Percentiles rank a stretch among this genome's conserved stretches.
These are phyloP conservation scores for Lithobates pipiens DNA, from an alignment of 2,797 vertebrate species.

Conservation along the genomic window DNA sequence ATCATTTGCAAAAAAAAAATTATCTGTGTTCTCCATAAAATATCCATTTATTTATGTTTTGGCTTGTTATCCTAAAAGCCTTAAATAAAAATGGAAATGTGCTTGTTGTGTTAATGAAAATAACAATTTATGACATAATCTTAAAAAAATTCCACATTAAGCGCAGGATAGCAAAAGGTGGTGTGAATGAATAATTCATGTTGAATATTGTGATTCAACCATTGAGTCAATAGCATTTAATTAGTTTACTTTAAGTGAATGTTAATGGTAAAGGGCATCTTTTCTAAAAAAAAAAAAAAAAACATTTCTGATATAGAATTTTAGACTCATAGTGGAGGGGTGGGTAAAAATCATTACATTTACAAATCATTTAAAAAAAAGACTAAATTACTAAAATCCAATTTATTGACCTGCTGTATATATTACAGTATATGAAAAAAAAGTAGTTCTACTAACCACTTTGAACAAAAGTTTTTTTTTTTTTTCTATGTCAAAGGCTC, in stretches of 20 bases:
- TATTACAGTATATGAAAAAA: neutral
- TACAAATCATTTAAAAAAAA: neutral
- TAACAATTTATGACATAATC: slow-evolving; percentile 4
- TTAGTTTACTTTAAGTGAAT: neutral
- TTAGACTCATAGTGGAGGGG: neutral
- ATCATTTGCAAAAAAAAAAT: too few species aligned
- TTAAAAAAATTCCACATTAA: neutral
- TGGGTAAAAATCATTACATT: neutral
- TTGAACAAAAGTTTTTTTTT: too few species aligned
- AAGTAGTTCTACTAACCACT: neutral
- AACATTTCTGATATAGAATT: neutral
- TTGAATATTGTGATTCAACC: too few species aligned
- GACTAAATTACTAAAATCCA: neutral
- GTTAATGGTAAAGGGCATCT: neutral
- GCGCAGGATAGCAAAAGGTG: neutral
- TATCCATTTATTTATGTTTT: too few species aligned
- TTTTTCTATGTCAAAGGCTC: too few species aligned
- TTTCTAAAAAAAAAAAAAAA: neutral
- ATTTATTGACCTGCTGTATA: neutral
- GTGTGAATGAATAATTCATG: slow-evolving; percentile 18
- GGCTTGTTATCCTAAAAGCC: neutral
- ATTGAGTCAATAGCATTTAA: slow-evolving; percentile 20
- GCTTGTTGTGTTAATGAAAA: neutral
- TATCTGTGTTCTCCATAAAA: too few species aligned
- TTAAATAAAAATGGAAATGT: neutral